Conservation (phyloP, 2,797 vertebrate genomes). For the Hydrolagus colliei region DNA sequence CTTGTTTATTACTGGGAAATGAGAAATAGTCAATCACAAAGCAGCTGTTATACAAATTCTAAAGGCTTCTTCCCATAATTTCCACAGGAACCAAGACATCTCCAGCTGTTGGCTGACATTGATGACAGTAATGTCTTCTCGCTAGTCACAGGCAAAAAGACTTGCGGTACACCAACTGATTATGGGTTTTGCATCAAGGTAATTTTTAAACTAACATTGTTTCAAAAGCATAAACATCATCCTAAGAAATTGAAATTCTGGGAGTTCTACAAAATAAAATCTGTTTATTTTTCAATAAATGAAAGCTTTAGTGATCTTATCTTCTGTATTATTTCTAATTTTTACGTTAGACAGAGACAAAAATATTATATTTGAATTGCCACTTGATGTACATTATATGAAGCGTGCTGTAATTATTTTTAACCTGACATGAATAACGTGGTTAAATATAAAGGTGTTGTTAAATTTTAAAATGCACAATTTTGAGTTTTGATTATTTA, state of each 20-base stretch:
- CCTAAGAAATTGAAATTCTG: too few species aligned
- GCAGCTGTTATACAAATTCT: slow-evolving; percentile 23
- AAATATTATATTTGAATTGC: neutral
- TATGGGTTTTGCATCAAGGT: slow-evolving; percentile 96
- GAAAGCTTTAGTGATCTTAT: neutral
- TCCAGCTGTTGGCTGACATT: slow-evolving; percentile 84
- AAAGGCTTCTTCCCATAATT: slow-evolving; percentile 6
- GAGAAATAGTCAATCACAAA: neutral
- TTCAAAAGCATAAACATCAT: too few species aligned
- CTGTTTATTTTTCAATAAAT: neutral
- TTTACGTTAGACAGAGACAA: neutral
- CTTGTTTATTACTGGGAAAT: neutral
- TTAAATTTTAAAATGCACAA: neutral
- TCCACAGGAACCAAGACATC: slow-evolving; percentile 82
- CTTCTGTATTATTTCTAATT: neutral
- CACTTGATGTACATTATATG: neutral
- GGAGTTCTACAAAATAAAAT: neutral
- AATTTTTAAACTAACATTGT: slow-evolving; percentile 32
- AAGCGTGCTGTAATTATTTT: neutral
- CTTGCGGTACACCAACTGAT: slow-evolving; percentile 81
- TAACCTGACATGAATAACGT: neutral
- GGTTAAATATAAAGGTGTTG: neutral
- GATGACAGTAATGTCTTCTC: slow-evolving; percentile 87
- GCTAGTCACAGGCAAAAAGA: slow-evolving; percentile 73
- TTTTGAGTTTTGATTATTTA: neutral